phyloP scores from a whole-genome alignment of 2,797 vertebrate species.

The Galagoides demidoff region DNA sequence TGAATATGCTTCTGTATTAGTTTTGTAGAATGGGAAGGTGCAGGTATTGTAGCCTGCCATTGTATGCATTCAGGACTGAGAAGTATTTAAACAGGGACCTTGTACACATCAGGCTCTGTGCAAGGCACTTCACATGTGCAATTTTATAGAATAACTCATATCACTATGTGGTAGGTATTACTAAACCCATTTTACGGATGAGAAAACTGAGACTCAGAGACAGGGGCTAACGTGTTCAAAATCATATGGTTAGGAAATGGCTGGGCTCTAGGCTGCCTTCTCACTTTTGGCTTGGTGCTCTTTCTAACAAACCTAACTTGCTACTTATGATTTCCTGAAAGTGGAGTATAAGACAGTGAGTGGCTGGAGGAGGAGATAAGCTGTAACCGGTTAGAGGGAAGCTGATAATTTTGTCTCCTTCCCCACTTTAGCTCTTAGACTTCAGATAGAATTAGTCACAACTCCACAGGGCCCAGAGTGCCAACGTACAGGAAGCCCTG shows the following conservation, averaged over 20 bases:
- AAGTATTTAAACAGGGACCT: background rate
- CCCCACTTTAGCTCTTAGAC: background rate
- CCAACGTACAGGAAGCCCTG: background rate
- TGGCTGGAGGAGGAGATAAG: too few relatives aligned
- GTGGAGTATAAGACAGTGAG: background rate
- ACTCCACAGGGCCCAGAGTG: background rate
- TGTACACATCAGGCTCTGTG: background rate
- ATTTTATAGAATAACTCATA: background rate
- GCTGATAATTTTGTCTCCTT: background rate
- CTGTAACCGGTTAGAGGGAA: background rate
- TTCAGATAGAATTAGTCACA: background rate
- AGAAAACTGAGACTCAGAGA: background rate
- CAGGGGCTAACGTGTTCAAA: background rate
- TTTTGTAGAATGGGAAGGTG: background rate
- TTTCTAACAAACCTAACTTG: background rate
- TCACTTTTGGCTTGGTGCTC: background rate
- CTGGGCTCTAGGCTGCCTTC: background rate
- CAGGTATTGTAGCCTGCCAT: background rate
- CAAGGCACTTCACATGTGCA: background rate
- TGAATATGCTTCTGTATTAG: constrained; percentile 12
- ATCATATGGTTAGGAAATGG: background rate
- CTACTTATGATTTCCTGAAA: background rate
- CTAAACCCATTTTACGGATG: background rate
- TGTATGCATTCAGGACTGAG: background rate
- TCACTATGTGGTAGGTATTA: background rate